phyloP scores from a whole-genome alignment of 2,797 vertebrate genomes.

The Lateolabrax maculatus region DNA sequence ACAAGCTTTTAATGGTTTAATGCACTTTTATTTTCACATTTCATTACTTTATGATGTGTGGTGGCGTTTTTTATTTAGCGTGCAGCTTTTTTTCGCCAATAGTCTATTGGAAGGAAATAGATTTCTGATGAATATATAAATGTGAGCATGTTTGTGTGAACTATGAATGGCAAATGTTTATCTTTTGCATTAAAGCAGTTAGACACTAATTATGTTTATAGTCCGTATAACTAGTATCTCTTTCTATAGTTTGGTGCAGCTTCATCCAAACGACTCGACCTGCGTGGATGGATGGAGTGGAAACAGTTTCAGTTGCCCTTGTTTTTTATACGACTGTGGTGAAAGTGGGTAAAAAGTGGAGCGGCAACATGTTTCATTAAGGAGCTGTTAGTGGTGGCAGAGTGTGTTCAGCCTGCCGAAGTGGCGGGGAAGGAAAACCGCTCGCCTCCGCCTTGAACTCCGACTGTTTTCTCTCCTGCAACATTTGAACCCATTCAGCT shows the following conservation, averaged over 20 bases:
- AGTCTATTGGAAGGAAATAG: neutral
- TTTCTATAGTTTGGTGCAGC: slow-evolving; percentile 8
- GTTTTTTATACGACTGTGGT: slow-evolving; percentile 13
- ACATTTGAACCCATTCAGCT: slow-evolving; percentile 76
- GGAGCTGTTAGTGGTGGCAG: slow-evolving; percentile 46
- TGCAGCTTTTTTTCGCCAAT: neutral
- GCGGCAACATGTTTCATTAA: slow-evolving; percentile 44
- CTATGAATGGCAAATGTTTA: neutral
- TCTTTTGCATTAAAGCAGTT: slow-evolving; percentile 8
- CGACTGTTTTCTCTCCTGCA: slow-evolving; percentile 74
- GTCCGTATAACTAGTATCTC: neutral
- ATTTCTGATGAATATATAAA: neutral
- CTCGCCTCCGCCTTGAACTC: slow-evolving; percentile 89
- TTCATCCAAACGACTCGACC: slow-evolving; percentile 30
- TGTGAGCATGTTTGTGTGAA: slow-evolving; percentile 14
- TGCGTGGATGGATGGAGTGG: slow-evolving; percentile 19
- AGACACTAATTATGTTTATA: neutral
- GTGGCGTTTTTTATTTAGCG: neutral
- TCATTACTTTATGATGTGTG: neutral
- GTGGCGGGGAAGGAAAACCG: slow-evolving; percentile 83
- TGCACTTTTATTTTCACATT: slow-evolving; percentile 20
- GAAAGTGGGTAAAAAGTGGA: neutral
- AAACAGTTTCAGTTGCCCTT: neutral
- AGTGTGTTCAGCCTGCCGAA: slow-evolving; percentile 52
- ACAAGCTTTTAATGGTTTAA: slow-evolving; percentile 2